These are phyloP conservation scores for Sinocyclocheilus maitianheensis DNA, from an alignment of 2,113 vertebrate genomes.

Conservation along the genomic window DNA sequence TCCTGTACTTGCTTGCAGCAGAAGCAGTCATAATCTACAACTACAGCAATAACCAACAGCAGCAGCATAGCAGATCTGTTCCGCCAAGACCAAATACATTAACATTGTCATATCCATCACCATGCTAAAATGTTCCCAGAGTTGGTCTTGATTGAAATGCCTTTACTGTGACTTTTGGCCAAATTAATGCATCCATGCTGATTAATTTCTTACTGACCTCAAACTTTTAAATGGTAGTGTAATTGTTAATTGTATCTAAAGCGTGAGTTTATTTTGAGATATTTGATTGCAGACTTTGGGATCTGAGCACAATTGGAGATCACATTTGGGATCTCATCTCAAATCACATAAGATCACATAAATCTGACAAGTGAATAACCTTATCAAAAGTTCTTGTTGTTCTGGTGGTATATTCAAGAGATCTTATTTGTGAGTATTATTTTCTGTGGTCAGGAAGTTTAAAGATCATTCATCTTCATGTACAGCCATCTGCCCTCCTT, in stretches of 20 bases:
- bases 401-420: neutral
- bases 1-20: no score
- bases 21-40: no score
- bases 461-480: conserved; percentile 8
- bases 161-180: neutral
- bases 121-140: no score
- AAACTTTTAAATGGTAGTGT: neutral
- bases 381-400: neutral
- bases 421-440: neutral
- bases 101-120: no score
- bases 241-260: neutral
- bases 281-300: neutral
- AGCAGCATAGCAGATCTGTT: no score
- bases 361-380: no score
- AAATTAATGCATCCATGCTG: neutral
- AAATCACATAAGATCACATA: neutral
- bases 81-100: no score
- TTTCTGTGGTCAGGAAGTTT: neutral
- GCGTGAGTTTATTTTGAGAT: neutral
- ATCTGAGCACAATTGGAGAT: neutral
- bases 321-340: neutral
- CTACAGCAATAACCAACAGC: no score
- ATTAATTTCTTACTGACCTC: neutral
- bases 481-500: neutral
- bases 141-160: neutral